phyloP scores from a whole-genome alignment of 2,113 vertebrate species.

The Sylvilagus bachmani region DNA sequence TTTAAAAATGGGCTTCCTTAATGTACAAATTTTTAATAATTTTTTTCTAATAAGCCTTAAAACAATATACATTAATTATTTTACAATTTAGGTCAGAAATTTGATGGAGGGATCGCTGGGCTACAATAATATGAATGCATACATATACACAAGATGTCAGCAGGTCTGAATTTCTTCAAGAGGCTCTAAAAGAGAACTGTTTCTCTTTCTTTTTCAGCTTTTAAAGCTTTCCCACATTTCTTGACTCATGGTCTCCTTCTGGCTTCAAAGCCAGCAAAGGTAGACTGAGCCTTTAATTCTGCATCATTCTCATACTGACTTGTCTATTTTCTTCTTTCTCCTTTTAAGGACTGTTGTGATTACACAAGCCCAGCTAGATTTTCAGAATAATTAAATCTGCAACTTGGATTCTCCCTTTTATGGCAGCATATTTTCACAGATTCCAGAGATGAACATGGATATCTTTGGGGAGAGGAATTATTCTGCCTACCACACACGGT shows the following conservation, averaged over 20 bases:
- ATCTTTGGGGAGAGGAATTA: neutral
- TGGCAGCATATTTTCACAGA: neutral
- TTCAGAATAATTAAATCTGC: neutral
- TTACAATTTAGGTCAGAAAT: neutral
- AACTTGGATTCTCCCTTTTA: neutral
- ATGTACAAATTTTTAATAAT: neutral
- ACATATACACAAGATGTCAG: neutral
- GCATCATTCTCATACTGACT: neutral
- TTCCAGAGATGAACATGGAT: neutral
- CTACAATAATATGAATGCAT: neutral
- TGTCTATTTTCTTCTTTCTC: neutral
- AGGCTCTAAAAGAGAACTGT: neutral
- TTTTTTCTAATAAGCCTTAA: neutral
- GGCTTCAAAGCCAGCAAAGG: neutral
- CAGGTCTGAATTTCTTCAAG: neutral
- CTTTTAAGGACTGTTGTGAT: neutral
- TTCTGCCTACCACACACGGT: neutral
- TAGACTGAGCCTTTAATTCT: neutral
- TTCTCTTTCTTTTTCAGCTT: neutral
- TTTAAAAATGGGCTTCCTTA: neutral
- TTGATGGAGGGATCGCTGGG: neutral
- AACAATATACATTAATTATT: constrained; percentile 1
- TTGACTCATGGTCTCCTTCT: neutral
- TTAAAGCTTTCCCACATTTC: neutral
- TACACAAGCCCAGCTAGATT: neutral